phyloP scores from a whole-genome alignment of 2,797 vertebrate species.

The Peromyscus aztecus region DNA sequence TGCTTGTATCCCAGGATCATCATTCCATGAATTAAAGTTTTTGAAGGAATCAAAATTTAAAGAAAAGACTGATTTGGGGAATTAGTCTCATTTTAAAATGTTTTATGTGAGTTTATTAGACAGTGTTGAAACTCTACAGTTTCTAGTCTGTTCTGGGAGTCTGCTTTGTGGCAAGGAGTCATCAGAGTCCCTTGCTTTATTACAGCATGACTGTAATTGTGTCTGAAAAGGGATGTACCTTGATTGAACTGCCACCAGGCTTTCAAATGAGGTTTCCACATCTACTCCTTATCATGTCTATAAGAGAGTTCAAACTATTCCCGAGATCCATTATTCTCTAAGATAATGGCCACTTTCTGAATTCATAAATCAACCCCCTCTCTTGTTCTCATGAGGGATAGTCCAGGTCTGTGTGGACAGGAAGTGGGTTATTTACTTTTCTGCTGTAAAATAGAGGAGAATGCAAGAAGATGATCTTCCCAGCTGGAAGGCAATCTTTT shows the following conservation, averaged over 20 bases:
- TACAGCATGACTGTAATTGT: conserved; percentile 24
- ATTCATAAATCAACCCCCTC: conserved; percentile 54
- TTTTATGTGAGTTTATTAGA: conserved; percentile 33
- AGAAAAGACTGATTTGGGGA: conserved; percentile 48
- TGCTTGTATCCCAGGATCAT: conserved; percentile 64
- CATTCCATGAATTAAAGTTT: conserved; percentile 71
- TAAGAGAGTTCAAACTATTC: conserved; percentile 33
- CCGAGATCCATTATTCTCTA: conserved; percentile 32
- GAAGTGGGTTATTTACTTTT: conserved; percentile 74
- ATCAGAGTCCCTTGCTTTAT: conserved; percentile 62
- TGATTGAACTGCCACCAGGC: background rate
- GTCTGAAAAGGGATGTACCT: conserved; percentile 14
- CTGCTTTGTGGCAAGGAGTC: conserved; percentile 35
- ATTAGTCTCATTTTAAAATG: conserved; percentile 45
- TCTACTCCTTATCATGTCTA: conserved; percentile 28
- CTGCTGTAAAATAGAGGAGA: conserved; percentile 30
- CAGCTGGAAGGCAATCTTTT: conserved; percentile 46
- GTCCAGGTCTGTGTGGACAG: conserved; percentile 57
- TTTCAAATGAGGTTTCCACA: background rate
- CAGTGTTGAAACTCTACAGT: background rate
- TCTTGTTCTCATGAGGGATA: conserved; percentile 66
- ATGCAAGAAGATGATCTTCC: conserved; percentile 57
- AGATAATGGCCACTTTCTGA: conserved; percentile 38
- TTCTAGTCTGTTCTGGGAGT: conserved; percentile 66
- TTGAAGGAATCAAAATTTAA: conserved; percentile 37